Conservation (phyloP, 2,113 vertebrate genomes). For the Tachysurus vachellii region DNA sequence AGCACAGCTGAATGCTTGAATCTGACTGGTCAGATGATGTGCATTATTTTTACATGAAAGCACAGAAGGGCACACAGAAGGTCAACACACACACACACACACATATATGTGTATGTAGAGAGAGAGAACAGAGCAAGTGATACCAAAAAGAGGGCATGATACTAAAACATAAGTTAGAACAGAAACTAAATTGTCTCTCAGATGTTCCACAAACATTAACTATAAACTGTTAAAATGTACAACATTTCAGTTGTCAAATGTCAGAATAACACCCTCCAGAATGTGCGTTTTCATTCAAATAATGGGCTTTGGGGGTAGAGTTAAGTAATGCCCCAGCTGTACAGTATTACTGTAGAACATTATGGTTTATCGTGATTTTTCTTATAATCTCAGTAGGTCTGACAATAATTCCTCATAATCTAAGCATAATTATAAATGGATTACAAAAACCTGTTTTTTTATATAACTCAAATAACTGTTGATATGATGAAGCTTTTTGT, state of each 20-base stretch:
- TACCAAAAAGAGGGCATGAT: too few species aligned
- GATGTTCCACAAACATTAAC: background rate
- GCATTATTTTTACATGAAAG: background rate
- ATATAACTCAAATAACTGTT: background rate
- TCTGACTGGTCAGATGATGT: background rate
- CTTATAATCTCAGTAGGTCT: background rate
- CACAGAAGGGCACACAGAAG: background rate
- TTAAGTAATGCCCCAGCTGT: background rate
- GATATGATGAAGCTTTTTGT: background rate
- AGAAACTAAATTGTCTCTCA: background rate
- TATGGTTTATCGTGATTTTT: background rate
- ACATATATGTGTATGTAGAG: too few species aligned
- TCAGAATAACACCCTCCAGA: background rate
- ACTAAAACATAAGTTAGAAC: background rate
- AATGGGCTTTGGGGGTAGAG: background rate
- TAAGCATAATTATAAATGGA: background rate
- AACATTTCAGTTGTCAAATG: background rate
- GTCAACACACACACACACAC: background rate
- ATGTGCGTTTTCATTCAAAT: background rate
- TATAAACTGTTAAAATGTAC: background rate
- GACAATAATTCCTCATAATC: background rate
- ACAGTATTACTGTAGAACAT: background rate
- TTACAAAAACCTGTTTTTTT: background rate
- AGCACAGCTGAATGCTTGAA: too few species aligned
- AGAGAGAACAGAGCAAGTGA: background rate